phyloP scores from a whole-genome alignment of 2,113 vertebrate species.

The Aplodontia rufa region DNA sequence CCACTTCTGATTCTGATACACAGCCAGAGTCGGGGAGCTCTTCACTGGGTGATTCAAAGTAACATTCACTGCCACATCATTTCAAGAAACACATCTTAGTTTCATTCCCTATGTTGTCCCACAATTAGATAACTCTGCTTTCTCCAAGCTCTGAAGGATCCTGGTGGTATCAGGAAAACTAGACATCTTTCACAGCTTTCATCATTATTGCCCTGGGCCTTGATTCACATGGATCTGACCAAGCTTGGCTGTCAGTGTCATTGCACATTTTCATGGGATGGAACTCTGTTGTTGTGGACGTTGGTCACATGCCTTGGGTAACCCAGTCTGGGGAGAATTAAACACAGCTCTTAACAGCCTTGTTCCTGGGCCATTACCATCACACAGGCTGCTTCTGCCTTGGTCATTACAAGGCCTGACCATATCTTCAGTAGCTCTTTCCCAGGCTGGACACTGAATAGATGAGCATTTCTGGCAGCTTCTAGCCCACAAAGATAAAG shows the following conservation, averaged over 20 bases:
- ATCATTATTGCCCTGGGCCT: neutral
- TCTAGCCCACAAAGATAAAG: neutral
- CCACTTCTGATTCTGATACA: too few species aligned
- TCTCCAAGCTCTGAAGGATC: neutral
- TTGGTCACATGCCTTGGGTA: neutral
- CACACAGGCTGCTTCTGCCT: neutral
- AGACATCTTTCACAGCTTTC: neutral
- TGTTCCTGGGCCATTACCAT: neutral
- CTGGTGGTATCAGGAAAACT: neutral
- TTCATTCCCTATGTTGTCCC: fast-evolving
- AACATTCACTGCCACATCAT: neutral
- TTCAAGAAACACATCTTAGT: neutral
- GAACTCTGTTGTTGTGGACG: neutral
- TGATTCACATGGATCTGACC: fast-evolving
- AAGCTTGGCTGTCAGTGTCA: too few species aligned
- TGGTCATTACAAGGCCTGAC: neutral
- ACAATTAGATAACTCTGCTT: neutral
- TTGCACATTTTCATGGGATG: neutral
- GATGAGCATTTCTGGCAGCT: neutral
- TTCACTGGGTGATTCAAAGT: neutral
- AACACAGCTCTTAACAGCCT: too few species aligned
- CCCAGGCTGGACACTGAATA: neutral
- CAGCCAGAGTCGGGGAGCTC: neutral
- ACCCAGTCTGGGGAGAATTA: neutral
- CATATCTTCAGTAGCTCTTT: neutral